A percentile compares a stretch with the other conserved stretches of the same genome.
These are phyloP conservation scores for Drosophila murphyi DNA, from an alignment of 1,140 invertebrate genomes.

Conservation along the genomic window DNA sequence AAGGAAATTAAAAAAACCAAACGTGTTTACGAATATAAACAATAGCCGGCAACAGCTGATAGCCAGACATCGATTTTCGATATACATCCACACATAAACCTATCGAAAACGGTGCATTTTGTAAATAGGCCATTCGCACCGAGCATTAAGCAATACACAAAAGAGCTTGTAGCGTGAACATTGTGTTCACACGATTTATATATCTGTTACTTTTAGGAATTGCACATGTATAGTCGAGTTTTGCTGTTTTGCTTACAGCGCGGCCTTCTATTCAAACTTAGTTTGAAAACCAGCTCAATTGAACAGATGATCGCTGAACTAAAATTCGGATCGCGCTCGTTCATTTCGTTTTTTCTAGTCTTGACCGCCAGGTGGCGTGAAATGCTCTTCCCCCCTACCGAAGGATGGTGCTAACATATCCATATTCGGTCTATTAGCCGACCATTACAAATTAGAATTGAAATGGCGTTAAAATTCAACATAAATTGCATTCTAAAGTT, in stretches of 20 bases:
- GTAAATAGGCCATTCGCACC: not conserved
- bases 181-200: not conserved
- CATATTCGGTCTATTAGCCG: too few relatives aligned
- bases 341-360: too few relatives aligned
- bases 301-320: not conserved
- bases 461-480: not conserved
- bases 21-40: constrained; percentile 30
- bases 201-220: not conserved
- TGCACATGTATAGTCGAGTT: not conserved
- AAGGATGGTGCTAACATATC: too few relatives aligned
- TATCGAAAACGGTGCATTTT: not conserved
- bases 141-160: not conserved
- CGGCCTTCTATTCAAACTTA: constrained; percentile 35
- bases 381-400: too few relatives aligned
- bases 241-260: constrained; percentile 1
- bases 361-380: too few relatives aligned
- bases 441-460: constrained; percentile 6
- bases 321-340: not conserved
- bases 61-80: not conserved
- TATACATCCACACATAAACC: not conserved
- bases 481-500: not conserved
- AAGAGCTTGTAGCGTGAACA: constrained; percentile 12
- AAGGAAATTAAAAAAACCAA: not conserved
- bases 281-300: constrained; percentile 37
- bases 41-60: constrained; percentile 55